Percentiles rank a stretch among this genome's conserved stretches.
phyloP scores from a whole-genome alignment of 1,140 invertebrate species.

The Zaprionus kolodkinae region DNA sequence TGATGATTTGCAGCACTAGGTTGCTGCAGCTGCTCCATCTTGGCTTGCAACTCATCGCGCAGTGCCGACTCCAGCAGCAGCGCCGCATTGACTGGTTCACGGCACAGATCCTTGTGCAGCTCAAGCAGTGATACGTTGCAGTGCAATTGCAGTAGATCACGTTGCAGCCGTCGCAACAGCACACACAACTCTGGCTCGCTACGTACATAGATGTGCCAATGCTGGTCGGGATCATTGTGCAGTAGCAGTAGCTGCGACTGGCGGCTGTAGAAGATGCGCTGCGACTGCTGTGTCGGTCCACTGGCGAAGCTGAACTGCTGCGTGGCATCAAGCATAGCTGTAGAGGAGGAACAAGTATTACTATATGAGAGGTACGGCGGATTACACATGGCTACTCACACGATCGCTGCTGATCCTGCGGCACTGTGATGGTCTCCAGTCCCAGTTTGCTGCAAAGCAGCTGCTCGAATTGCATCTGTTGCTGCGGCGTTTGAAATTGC shows the following conservation, averaged over 20 bases:
- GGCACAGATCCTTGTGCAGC: conserved; percentile 10
- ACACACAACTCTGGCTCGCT: conserved; percentile 43
- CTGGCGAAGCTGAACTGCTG: conserved; percentile 5
- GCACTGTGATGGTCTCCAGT: conserved; percentile 12
- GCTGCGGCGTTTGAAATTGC: conserved; percentile 30
- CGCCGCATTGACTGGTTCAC: conserved; percentile 9
- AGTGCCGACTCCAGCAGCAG: conserved; percentile 49
- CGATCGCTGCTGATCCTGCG: not conserved
- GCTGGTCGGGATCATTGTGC: conserved; percentile 45
- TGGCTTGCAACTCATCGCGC: conserved; percentile 48
- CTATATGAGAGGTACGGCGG: too few species aligned
- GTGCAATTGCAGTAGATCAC: conserved; percentile 56
- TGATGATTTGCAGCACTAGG: not conserved
- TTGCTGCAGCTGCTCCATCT: conserved; percentile 19
- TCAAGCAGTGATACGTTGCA: conserved; percentile 50
- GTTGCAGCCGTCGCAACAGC: conserved; percentile 43
- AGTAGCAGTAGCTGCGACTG: conserved; percentile 44
- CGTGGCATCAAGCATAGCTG: conserved; percentile 8
- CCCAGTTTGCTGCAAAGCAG: conserved; percentile 34
- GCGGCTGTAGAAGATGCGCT: conserved; percentile 61
- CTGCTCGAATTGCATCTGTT: conserved; percentile 50
- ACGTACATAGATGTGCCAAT: conserved; percentile 62
- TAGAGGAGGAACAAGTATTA: not conserved
- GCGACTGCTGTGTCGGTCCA: conserved; percentile 11
- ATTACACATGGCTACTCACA: not conserved